Evolutionary conservation across 2,113 vertebrate species (phyloP).

Genomic region (Gasterosteus aculeatus): DNA sequence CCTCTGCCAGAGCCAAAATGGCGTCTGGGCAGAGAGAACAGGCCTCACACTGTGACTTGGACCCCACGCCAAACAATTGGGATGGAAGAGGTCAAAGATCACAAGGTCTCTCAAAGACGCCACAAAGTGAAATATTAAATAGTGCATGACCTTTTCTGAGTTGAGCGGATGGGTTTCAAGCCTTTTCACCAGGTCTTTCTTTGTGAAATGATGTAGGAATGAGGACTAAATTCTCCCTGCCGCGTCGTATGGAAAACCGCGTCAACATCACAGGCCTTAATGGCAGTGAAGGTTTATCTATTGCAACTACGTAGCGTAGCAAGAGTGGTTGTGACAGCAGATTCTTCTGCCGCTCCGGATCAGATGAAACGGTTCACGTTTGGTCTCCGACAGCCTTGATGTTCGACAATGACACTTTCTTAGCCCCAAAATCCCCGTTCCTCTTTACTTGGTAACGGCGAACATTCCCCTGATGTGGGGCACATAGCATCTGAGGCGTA

Average conservation of each 20-base stretch:
- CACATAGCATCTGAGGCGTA: constrained; percentile 7
- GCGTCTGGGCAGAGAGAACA: constrained; percentile 53
- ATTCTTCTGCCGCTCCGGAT: neutral
- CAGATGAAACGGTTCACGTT: neutral
- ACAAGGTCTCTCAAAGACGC: constrained; percentile 14
- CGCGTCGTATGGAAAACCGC: neutral
- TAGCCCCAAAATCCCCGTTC: neutral
- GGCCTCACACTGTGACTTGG: constrained; percentile 46
- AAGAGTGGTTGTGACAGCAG: neutral
- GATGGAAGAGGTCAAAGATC: constrained; percentile 33
- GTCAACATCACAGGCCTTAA: neutral
- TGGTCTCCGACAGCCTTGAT: neutral
- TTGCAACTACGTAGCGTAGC: neutral
- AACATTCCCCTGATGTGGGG: constrained; percentile 4
- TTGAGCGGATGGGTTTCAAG: neutral
- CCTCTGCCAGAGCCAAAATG: constrained; percentile 69
- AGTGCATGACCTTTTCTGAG: neutral
- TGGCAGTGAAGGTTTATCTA: neutral
- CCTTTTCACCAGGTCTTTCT: neutral
- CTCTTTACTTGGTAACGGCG: constrained; percentile 3
- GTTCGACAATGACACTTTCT: neutral
- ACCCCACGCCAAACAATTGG: constrained; percentile 4
- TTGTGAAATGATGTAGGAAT: neutral
- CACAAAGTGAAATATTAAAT: constrained; percentile 23
- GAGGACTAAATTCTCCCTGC: neutral